Conservation (phyloP, 1,140 invertebrate genomes). For the Drosophila micromelanica region DNA sequence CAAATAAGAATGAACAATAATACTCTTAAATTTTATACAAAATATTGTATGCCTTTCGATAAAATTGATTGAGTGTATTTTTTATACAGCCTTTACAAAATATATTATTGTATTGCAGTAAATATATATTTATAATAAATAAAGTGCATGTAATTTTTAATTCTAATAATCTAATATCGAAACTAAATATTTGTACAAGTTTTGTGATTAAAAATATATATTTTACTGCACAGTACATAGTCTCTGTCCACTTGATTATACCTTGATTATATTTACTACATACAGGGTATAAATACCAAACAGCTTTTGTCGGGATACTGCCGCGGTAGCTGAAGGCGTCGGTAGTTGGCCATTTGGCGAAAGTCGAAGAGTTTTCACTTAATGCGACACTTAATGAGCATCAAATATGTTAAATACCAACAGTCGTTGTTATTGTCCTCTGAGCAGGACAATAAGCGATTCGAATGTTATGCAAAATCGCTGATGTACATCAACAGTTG, state of each 20-base stretch:
- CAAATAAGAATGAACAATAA: too few relatives aligned
- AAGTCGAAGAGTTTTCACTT: constrained; percentile 53
- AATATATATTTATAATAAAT: too few relatives aligned
- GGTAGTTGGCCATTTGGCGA: constrained; percentile 42
- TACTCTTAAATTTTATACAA: too few relatives aligned
- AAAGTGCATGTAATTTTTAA: too few relatives aligned
- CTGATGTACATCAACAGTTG: constrained; percentile 48
- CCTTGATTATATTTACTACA: neutral
- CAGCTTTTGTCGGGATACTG: constrained; percentile 10
- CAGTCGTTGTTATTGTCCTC: constrained; percentile 35
- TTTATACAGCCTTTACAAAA: too few relatives aligned
- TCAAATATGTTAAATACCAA: constrained; percentile 64
- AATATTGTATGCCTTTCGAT: too few relatives aligned
- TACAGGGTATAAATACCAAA: constrained; percentile 21
- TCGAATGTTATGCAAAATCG: constrained; percentile 50
- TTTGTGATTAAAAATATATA: too few relatives aligned
- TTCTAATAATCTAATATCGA: too few relatives aligned
- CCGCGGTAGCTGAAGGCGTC: constrained; percentile 5
- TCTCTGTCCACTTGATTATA: neutral
- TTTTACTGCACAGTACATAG: neutral
- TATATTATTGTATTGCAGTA: too few relatives aligned
- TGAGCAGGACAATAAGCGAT: constrained; percentile 24
- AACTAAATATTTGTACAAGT: too few relatives aligned
- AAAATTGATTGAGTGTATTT: too few relatives aligned
- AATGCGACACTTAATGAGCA: constrained; percentile 64